Percentiles rank a stretch among this genome's conserved stretches.
Conservation (phyloP, 2,113 vertebrate species). For the Gallinago undulata region DNA sequence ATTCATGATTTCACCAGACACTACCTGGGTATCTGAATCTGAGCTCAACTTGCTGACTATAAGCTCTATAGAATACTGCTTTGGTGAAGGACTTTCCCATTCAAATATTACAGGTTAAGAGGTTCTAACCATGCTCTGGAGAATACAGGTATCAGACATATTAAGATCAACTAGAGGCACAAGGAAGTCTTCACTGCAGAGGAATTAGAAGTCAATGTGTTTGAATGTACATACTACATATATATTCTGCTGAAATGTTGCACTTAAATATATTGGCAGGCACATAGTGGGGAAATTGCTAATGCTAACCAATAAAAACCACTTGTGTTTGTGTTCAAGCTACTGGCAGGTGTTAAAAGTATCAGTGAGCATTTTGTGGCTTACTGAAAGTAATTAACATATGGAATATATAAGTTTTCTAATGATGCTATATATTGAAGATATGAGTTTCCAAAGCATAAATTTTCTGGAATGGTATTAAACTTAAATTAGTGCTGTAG, state of each 20-base stretch:
- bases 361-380: background rate
- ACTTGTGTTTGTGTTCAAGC: background rate
- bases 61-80: background rate
- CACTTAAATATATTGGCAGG: background rate
- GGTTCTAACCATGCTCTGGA: background rate
- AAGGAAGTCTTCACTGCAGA: background rate
- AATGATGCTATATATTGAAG: background rate
- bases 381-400: background rate
- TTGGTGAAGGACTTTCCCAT: background rate
- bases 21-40: background rate
- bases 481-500: background rate
- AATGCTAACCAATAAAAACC: background rate
- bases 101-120: background rate
- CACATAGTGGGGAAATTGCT: background rate
- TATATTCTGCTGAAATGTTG: background rate
- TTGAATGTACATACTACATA: background rate
- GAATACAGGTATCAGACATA: background rate
- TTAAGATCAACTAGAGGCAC: background rate
- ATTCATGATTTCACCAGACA: background rate
- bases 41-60: background rate
- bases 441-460: background rate
- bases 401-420: background rate
- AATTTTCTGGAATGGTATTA: background rate
- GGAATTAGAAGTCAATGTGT: background rate
- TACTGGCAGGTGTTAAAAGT: background rate